phyloP scores from a whole-genome alignment of 2,888 invertebrate species.

The Orgyia antiqua region DNA sequence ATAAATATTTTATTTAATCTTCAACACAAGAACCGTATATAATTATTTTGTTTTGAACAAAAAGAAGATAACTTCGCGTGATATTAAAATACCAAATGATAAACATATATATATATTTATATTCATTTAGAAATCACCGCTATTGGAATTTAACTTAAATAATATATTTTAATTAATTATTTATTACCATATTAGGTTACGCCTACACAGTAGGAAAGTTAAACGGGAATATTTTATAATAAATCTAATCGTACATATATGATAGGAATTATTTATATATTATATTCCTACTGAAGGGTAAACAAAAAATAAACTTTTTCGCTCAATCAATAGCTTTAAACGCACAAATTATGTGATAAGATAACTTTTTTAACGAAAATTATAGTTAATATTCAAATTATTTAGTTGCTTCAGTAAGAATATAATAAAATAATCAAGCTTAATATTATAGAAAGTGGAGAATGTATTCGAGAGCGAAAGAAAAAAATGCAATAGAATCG shows the following conservation, averaged over 20 bases:
- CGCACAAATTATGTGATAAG: too few species aligned
- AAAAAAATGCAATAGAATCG: constrained; percentile 21
- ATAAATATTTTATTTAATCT: too few species aligned
- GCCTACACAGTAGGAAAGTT: constrained; percentile 55
- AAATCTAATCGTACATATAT: constrained; percentile 17
- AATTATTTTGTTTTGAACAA: too few species aligned
- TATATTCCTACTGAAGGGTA: constrained; percentile 3
- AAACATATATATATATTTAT: too few species aligned
- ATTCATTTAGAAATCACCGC: constrained; percentile 23
- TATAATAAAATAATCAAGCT: constrained; percentile 12
- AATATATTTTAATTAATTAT: constrained; percentile 19
- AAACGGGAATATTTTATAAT: constrained; percentile 27
- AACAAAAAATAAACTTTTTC: too few species aligned
- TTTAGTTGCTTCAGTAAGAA: constrained; percentile 4
- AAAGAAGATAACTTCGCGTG: too few species aligned
- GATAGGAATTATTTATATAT: constrained; percentile 18
- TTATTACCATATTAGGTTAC: constrained; percentile 26
- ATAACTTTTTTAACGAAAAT: too few species aligned
- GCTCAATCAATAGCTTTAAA: too few species aligned
- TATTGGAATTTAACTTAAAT: constrained; percentile 28
- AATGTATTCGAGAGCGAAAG: constrained; percentile 44
- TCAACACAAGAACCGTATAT: too few species aligned
- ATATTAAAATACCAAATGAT: constrained; percentile 19
- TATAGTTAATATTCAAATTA: too few species aligned
- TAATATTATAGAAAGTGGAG: constrained; percentile 15